phyloP scores from a whole-genome alignment of 2,888 invertebrate genomes.

The Netelia fuscicornis region DNA sequence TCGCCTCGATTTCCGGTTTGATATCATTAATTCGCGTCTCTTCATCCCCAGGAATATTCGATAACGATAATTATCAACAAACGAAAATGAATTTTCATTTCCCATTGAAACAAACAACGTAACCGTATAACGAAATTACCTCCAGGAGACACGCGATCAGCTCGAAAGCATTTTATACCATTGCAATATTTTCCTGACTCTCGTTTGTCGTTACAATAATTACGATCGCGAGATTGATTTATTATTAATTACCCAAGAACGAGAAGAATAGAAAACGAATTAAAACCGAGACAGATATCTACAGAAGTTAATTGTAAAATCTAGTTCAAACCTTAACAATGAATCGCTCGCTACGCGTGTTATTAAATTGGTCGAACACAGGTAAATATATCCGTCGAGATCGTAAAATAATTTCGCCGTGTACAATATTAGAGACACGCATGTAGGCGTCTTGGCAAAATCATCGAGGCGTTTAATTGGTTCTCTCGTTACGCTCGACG shows the following conservation, averaged over 20 bases:
- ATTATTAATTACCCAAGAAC: conserved; percentile 53
- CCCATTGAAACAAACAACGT: background rate
- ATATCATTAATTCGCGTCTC: background rate
- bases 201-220: conserved; percentile 9
- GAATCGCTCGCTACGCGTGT: background rate
- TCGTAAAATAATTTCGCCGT: background rate
- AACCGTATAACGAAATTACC: background rate
- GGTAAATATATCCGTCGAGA: background rate
- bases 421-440: conserved; percentile 37
- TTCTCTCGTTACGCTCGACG: conserved; percentile 61
- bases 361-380: background rate
- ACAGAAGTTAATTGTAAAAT: background rate
- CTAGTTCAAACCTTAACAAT: conserved; percentile 4
- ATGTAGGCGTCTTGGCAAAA: conserved; percentile 46
- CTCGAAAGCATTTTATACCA: background rate
- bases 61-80: conserved; percentile 41
- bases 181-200: conserved; percentile 28
- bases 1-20: too few relatives aligned
- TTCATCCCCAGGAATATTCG: background rate
- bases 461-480: conserved; percentile 64
- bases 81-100: conserved; percentile 30
- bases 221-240: conserved; percentile 43
- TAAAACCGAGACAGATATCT: background rate
- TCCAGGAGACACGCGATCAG: background rate
- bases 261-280: background rate